Percentiles rank a stretch among this genome's conserved stretches.
phyloP scores from a whole-genome alignment of 2,113 vertebrate species.

The Esox niger region DNA sequence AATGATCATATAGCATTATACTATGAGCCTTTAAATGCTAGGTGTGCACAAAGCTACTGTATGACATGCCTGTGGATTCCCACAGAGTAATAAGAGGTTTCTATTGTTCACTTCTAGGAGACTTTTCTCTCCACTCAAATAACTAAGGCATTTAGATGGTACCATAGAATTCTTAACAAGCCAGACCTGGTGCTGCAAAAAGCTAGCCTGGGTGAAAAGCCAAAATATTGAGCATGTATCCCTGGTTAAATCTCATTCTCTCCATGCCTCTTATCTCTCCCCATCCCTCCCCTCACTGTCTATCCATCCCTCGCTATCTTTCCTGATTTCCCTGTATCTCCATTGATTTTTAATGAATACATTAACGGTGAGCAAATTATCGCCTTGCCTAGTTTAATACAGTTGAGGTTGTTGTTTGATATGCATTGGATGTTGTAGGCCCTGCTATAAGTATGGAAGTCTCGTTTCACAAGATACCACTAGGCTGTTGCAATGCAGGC shows the following conservation, averaged over 20 bases:
- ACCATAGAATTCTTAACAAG: neutral
- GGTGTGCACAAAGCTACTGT: constrained; percentile 14
- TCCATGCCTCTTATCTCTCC: too few species aligned
- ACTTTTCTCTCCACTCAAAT: constrained; percentile 19
- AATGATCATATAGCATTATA: neutral
- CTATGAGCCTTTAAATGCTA: too few species aligned
- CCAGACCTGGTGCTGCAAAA: neutral
- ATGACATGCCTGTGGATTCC: constrained; percentile 36
- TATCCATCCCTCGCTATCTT: too few species aligned
- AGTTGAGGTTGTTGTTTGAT: neutral
- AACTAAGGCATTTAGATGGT: neutral
- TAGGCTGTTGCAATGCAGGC: too few species aligned
- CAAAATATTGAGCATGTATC: neutral
- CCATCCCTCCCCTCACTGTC: too few species aligned
- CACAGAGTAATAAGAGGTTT: constrained; percentile 47
- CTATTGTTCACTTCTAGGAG: constrained; percentile 50
- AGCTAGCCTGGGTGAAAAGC: neutral
- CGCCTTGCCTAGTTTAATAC: neutral
- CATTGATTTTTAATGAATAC: constrained; percentile 1
- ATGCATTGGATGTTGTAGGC: neutral
- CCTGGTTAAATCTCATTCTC: neutral
- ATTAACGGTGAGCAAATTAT: constrained; percentile 2
- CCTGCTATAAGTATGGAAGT: neutral
- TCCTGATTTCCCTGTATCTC: neutral
- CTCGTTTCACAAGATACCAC: too few species aligned